These are phyloP conservation scores for Chiloscyllium punctatum DNA, from an alignment of 2,797 vertebrate species.

Conservation along the genomic window DNA sequence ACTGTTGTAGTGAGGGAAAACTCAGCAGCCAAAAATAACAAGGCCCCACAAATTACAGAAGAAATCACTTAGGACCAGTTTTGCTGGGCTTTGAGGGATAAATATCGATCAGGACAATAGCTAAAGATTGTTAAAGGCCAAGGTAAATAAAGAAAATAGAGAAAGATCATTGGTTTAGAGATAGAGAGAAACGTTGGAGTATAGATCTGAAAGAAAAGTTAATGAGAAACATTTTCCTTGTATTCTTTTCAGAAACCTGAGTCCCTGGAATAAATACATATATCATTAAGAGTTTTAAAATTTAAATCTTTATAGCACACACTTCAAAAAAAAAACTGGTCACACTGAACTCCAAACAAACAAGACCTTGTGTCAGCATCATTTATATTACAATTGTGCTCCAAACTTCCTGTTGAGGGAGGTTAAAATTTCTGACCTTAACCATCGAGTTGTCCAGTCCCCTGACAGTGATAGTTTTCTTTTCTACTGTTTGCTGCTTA, in stretches of 20 bases:
- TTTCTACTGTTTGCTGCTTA: conserved; percentile 39
- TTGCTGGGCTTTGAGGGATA: neutral
- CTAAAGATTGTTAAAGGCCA: neutral
- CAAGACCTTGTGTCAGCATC: neutral
- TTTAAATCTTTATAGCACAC: neutral
- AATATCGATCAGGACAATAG: neutral
- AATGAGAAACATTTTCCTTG: neutral
- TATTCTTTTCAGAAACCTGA: neutral
- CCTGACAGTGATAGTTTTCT: conserved; percentile 36
- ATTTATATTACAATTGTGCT: conserved; percentile 1
- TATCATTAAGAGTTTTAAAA: neutral
- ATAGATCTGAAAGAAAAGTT: neutral
- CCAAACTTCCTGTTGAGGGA: neutral
- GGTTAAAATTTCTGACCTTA: neutral
- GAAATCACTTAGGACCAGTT: neutral
- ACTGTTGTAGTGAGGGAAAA: neutral
- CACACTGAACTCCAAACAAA: neutral
- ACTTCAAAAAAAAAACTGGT: neutral
- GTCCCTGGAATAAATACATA: neutral
- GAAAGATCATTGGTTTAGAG: neutral
- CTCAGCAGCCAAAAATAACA: neutral
- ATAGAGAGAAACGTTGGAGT: neutral
- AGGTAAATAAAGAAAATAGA: neutral
- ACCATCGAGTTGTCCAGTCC: neutral
- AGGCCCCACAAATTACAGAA: neutral